Base-by-base conservation (phyloP, 2,888 invertebrate genomes). In the Cancer borealis region DNA sequence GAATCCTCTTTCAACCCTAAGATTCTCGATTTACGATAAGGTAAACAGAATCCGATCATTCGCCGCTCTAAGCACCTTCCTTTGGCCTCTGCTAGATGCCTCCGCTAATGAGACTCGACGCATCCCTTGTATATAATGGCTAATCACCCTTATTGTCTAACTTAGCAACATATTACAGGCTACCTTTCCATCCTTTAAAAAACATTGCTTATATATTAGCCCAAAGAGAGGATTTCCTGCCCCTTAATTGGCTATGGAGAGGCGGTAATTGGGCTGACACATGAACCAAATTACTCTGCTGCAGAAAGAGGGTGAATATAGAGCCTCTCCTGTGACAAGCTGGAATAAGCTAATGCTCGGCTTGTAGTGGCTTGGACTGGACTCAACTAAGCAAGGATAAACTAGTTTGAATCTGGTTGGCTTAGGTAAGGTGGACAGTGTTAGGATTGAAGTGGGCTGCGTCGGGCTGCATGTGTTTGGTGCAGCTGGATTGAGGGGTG, bases 111-210 rank as follows among this genome's bases (percentile, higher is more conserved):
- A 26, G 79, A 21, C 30, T 3, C 79, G 21, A 79, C 26, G 79
- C 79, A 79, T 12, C 79, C 79, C 10, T 79, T 79, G 30, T 79
- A 30, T 79, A 79, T 79, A 79, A 26, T 14, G 79, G 30, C 79
- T 26, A 79, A 79, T 79, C 30, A 79, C 30, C 79, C 79, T 14
- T 79, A 79, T 79, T 30, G 10, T 79, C 79, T 21, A 30, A 30
- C 79, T 79, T 79, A 30, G 79, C 79, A 79, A 30, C 30, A 79
- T 73, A 79, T 79, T 12, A 79, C 79, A 79, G 79, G 79, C 79
- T 26, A 30, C 79, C 10, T 79, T 79, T 14, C 79, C 30, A 79
- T 30, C 79, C 79, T 8, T 6, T 10, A n/a, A 26, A 30, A 79
- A 79, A 79, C 6, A 73, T 6, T 73, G 73, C 73, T 73, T 73